Base-by-base conservation (phyloP, 1,140 invertebrate genomes). In the Tigriopus japonicus region DNA sequence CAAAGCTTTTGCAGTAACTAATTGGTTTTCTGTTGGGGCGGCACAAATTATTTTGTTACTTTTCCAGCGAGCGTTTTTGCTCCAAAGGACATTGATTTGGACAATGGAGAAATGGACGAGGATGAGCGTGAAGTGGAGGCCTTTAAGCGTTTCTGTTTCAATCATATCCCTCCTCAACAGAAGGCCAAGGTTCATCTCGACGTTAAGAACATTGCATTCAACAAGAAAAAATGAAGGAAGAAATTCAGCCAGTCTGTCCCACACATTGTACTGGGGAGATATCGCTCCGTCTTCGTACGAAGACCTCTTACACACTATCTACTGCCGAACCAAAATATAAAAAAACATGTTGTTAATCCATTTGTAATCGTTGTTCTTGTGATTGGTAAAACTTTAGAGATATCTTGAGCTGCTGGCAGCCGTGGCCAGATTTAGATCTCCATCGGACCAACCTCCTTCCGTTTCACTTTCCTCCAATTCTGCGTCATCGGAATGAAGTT, bases 111-210 rank as follows among this genome's bases (percentile, higher is more conserved):
- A 64, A 76, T 84, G 70, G 83, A 84, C 71, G 81, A 83, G 62
- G 78, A 77, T 51, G 83, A 85, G 65, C 72, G 80, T 43, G 82
- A 85, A 69, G 68, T 85, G 63, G 82, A 85, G 70, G 81, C 80
- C 45, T 85, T 85, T 69, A 85, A 85, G 70, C 75, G 81, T 65
- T 85, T 85, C 70, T 84, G 82, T 65, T 76, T 80, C 52, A 80
- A 84, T 64, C 82, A 81, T 1, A 77, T 82, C 61, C 80, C 81
- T 42, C 77, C 78, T 0, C 75, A 79, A 62, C 72, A 82, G 65
- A 74, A 73, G 63, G 68, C 74, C 12, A 82, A 81, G 69, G 81
- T 84, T 56, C 78, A 81, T 67, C 73, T 83, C 35, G 81, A 83
- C 69, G 71, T 82, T 64, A 82, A 82, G 73, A 80, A 82, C 66